Conservation (phyloP, 1,140 invertebrate species). For the Temnothorax nylanderi region DNA sequence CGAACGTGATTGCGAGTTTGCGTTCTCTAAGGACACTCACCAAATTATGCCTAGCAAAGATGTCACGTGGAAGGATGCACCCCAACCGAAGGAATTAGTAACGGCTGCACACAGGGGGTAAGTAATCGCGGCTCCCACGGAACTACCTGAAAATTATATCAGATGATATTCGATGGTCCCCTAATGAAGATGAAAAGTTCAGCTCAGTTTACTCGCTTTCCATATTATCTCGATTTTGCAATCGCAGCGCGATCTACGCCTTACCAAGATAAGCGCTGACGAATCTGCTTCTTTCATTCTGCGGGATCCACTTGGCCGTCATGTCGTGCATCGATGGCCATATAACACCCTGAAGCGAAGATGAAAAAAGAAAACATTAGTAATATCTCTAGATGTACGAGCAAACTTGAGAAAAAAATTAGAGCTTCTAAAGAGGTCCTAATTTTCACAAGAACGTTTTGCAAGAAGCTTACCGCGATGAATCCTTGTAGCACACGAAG, state of each 20-base stretch:
- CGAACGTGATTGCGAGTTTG: not conserved
- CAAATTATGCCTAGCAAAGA: constrained; percentile 89
- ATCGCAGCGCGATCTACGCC: not conserved
- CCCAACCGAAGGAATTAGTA: constrained; percentile 90
- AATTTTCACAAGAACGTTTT: not conserved
- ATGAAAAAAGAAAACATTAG: not conserved
- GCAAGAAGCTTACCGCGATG: constrained; percentile 87
- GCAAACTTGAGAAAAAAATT: not conserved
- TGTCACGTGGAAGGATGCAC: constrained; percentile 90
- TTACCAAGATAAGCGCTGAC: constrained; percentile 90
- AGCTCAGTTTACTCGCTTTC: too few relatives aligned
- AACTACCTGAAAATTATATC: constrained; percentile 85
- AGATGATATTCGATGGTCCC: not conserved
- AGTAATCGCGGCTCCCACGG: constrained; percentile 90
- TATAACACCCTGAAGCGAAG: constrained; percentile 88
- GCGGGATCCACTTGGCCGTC: constrained; percentile 94
- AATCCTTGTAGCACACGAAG: constrained; percentile 91
- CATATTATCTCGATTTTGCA: not conserved
- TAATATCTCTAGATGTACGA: not conserved
- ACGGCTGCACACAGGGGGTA: constrained; percentile 90
- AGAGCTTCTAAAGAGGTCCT: not conserved
- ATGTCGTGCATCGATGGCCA: constrained; percentile 94
- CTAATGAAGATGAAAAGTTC: not conserved
- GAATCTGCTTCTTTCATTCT: constrained; percentile 91
- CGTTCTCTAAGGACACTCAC: constrained; percentile 82